These are phyloP conservation scores for Pangasianodon gigas DNA, from an alignment of 2,113 vertebrate genomes.

Conservation along the genomic window DNA sequence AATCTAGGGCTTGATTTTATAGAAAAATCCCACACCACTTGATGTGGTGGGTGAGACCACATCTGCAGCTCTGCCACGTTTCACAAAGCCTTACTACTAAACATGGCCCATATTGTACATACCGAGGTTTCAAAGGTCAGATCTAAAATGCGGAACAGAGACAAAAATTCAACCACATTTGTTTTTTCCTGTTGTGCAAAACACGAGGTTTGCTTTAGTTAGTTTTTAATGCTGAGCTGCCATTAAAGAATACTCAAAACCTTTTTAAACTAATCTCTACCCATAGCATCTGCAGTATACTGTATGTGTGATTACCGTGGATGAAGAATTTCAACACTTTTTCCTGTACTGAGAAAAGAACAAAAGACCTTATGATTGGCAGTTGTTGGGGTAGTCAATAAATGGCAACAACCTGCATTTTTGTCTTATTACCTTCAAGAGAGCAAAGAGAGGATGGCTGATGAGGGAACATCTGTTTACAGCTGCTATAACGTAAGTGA, in stretches of 20 bases:
- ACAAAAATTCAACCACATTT: neutral
- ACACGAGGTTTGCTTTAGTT: neutral
- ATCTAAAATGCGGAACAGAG: neutral
- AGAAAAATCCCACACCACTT: slow-evolving; percentile 1
- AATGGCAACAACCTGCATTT: neutral
- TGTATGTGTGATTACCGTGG: neutral
- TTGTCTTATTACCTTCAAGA: neutral
- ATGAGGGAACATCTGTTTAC: neutral
- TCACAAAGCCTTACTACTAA: neutral
- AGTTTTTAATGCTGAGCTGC: neutral
- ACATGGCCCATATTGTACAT: neutral
- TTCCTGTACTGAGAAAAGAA: neutral
- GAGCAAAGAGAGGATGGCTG: neutral
- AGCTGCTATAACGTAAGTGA: neutral
- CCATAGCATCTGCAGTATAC: too few relatives aligned
- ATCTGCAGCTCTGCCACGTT: neutral
- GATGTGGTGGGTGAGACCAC: slow-evolving; percentile 10
- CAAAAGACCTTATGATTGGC: neutral
- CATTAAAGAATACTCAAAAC: neutral
- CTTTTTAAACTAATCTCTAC: neutral
- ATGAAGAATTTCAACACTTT: neutral
- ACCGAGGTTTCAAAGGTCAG: neutral
- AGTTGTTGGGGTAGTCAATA: neutral
- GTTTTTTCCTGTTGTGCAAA: neutral
- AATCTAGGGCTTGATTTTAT: neutral